phyloP scores from a whole-genome alignment of 2,113 vertebrate genomes.

The Syrrhaptes paradoxus region DNA sequence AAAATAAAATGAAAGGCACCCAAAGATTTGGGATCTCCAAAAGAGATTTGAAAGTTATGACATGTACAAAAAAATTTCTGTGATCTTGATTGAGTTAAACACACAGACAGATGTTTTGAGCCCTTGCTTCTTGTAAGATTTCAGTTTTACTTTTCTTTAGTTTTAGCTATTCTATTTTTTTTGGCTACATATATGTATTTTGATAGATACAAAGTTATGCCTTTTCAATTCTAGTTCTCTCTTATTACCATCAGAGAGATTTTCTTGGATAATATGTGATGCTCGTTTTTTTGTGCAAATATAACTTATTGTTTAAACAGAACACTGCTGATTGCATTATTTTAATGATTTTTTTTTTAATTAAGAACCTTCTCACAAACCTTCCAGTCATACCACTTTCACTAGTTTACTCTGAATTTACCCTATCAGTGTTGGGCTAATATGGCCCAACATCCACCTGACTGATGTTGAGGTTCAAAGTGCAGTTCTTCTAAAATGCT shows the following conservation, averaged over 20 bases:
- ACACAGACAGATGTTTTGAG: not conserved
- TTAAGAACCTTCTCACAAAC: not conserved
- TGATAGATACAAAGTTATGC: not conserved
- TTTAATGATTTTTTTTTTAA: not conserved
- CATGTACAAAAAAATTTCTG: rapidly evolving
- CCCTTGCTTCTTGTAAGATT: not conserved
- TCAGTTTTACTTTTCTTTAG: not conserved
- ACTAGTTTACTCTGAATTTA: not conserved
- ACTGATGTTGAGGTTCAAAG: not conserved
- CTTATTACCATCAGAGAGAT: not conserved
- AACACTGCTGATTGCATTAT: not conserved
- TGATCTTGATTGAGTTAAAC: not conserved
- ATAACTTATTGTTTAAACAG: not conserved
- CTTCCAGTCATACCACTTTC: not conserved
- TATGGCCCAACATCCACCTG: not conserved
- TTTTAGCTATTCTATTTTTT: not conserved
- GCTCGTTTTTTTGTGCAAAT: not conserved
- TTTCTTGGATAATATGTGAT: not conserved
- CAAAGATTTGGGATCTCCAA: not conserved
- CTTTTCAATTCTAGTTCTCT: not conserved
- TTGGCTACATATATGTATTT: not conserved
- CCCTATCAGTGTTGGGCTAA: not conserved
- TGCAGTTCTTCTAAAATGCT: not conserved
- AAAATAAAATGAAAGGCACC: not conserved
- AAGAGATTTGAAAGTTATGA: not conserved